Evolutionary conservation across 2,113 vertebrate species (phyloP), one percentile per base, ranked within the genome.

Genomic region (Clarias magur): DNA sequence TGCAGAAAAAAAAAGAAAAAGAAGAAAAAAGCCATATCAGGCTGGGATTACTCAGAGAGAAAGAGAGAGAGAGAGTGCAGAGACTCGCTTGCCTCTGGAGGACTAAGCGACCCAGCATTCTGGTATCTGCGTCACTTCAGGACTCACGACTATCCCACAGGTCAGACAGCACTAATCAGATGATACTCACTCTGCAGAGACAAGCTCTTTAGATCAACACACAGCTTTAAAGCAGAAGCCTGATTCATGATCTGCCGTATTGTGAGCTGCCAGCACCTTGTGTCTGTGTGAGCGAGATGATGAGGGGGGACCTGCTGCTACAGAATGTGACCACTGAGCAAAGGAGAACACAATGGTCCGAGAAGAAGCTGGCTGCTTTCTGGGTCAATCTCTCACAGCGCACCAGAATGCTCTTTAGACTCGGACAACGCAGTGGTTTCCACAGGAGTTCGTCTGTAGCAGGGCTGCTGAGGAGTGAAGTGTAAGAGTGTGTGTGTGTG

Each of bases 291-390:
- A 8, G 67, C 42, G 63, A 34, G 70, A 89, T 68, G 80, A 88
- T 89, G 88, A 86, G 62, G 81, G 85, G 85, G 19, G 88, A 89
- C 86, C 70, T 83, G 63, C 70, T 83, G 84, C 84, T 86, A 38
- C 88, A 86, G 54, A 86, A 85, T 79, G 81, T 86, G 72, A 86
- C 27, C 63, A 25, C 80, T 19, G 83, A 85, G 62, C 91, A 90
- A 88, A 88, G 86, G 86, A 85, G 90, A 80, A 93, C 92, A 88
- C 88, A 89, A 84, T 85, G 87, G 38, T 92, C 92, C 34, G 94
- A 94, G 90, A 95, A 93, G 91, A 95, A 94, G 89, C 90, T 94
- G 59, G 89, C 93, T 85, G 93, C 93, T 73, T 94, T 95, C 88
- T 94, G 94, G 94, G 89, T 91, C 90, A 90, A 89, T 87, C 89